These are phyloP conservation scores for Brachynemurus nebulosus DNA, from an alignment of 2,888 invertebrate species.

Conservation along the genomic window DNA sequence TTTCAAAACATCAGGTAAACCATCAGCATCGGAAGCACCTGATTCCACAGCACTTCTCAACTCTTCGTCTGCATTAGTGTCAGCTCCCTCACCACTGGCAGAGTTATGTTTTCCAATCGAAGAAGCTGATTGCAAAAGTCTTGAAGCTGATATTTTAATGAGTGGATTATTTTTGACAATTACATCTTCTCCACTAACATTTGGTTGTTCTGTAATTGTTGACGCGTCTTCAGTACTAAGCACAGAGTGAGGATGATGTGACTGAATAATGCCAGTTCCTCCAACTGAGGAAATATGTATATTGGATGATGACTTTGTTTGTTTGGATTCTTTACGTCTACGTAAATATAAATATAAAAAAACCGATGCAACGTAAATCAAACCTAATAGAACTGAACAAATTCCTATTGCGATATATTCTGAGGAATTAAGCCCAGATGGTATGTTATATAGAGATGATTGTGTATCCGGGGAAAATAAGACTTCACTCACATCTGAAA, in stretches of 20 bases:
- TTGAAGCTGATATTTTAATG: conserved; percentile 37
- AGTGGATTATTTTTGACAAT: conserved; percentile 63
- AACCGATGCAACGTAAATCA: conserved; percentile 76
- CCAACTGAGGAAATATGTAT: too few relatives aligned
- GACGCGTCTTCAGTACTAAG: too few relatives aligned
- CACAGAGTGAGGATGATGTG: conserved; percentile 12
- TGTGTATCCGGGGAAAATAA: conserved; percentile 55
- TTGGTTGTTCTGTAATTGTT: too few relatives aligned
- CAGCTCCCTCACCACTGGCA: conserved; percentile 19
- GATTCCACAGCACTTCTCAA: too few relatives aligned
- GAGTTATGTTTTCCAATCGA: conserved; percentile 45
- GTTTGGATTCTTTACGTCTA: conserved; percentile 36
- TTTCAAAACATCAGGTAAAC: conserved; percentile 32
- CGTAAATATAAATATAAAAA: conserved; percentile 68
- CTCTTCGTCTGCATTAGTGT: conserved; percentile 40
- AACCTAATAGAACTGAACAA: conserved; percentile 68
- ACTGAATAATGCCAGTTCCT: too few relatives aligned
- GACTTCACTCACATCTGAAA: conserved; percentile 66
- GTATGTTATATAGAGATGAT: conserved; percentile 35
- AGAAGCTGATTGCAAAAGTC: too few relatives aligned
- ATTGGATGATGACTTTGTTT: conserved; percentile 21
- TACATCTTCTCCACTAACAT: background rate
- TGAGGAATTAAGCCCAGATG: conserved; percentile 49
- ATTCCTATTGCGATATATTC: conserved; percentile 77
- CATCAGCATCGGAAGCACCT: conserved; percentile 54